Conservation (phyloP, 2,888 invertebrate species). For the Lucinisca nassula region DNA sequence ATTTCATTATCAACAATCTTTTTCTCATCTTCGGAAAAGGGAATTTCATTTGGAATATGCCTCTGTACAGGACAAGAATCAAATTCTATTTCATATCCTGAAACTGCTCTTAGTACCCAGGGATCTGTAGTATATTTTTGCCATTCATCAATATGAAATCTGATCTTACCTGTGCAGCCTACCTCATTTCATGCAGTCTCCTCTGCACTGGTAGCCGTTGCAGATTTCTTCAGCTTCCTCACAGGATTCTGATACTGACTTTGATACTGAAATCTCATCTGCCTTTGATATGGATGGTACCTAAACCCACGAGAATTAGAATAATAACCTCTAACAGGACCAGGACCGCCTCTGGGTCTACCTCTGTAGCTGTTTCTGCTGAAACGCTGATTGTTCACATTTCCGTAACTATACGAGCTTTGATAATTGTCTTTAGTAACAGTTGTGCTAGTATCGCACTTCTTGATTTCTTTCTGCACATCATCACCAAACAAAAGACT, state of each 20-base stretch:
- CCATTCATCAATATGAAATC: background rate
- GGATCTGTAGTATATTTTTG: background rate
- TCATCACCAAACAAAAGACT: conserved; percentile 21
- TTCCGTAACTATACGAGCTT: too few relatives aligned
- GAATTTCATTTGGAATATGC: background rate
- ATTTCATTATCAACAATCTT: background rate
- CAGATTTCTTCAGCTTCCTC: background rate
- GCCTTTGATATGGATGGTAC: too few relatives aligned
- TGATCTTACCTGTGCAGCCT: background rate
- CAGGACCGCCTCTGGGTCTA: too few relatives aligned
- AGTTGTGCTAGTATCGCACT: background rate
- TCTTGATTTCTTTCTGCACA: conserved; percentile 1
- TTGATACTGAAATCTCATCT: too few relatives aligned
- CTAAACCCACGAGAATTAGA: too few relatives aligned
- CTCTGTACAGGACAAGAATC: background rate
- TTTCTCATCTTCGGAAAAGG: background rate
- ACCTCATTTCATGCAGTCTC: background rate
- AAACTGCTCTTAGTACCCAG: background rate
- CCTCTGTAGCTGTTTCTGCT: too few relatives aligned
- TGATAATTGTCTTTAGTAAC: background rate
- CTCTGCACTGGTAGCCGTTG: background rate
- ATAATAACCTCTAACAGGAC: too few relatives aligned
- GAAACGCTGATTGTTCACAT: too few relatives aligned
- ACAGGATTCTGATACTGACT: too few relatives aligned
- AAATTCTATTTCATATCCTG: conserved; percentile 3